phyloP scores from a whole-genome alignment of 2,888 invertebrate genomes.

The Quadroppia sp. region DNA sequence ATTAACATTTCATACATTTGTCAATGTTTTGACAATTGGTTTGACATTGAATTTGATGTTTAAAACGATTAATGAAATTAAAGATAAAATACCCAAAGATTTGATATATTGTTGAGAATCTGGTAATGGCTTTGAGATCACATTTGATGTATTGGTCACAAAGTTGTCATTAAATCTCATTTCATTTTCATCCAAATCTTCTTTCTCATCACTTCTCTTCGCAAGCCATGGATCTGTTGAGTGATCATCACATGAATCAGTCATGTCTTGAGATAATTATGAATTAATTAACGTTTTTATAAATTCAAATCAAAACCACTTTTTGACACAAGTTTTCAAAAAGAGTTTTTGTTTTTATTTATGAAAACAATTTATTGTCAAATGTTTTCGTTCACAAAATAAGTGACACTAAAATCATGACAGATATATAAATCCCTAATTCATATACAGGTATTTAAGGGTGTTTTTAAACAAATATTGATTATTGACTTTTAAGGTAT shows the following conservation, averaged over 20 bases:
- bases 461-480: not conserved
- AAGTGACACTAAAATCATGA: not conserved
- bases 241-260: not conserved
- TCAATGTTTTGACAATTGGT: too few species aligned
- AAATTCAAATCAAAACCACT: too few species aligned
- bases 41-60: too few species aligned
- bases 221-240: slow-evolving; percentile 2
- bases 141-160: not conserved
- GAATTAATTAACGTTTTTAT: too few species aligned
- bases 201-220: not conserved
- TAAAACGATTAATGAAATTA: not conserved
- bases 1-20: too few species aligned
- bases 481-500: too few species aligned
- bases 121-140: slow-evolving; percentile 33
- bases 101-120: slow-evolving; percentile 44
- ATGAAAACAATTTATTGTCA: not conserved
- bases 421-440: too few species aligned
- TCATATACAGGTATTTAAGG: too few species aligned
- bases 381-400: not conserved
- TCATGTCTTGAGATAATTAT: not conserved
- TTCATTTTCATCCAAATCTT: not conserved
- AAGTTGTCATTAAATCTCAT: slow-evolving; percentile 12
- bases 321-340: not conserved
- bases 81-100: slow-evolving; percentile 42
- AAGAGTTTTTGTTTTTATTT: not conserved